phyloP scores from a whole-genome alignment of 2,888 invertebrate species.

The Napeogenes inachia region DNA sequence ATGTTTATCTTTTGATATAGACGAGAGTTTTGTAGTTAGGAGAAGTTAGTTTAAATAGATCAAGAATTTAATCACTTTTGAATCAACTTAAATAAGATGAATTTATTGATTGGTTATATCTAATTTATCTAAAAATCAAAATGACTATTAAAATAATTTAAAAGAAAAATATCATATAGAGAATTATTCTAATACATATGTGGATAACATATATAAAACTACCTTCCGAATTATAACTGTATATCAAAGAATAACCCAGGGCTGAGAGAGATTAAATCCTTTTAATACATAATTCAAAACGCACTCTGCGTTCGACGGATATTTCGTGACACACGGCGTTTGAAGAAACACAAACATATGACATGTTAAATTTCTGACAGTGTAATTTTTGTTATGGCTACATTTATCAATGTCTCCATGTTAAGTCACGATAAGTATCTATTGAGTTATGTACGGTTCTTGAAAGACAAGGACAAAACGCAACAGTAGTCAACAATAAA shows the following conservation, averaged over 20 bases:
- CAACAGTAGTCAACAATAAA: neutral
- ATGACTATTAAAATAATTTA: too few species aligned
- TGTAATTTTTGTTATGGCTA: neutral
- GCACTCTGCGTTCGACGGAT: slow-evolving; percentile 38
- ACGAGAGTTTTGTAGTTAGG: neutral
- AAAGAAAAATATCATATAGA: too few species aligned
- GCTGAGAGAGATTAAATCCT: slow-evolving; percentile 45
- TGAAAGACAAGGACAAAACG: neutral
- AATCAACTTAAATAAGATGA: too few species aligned
- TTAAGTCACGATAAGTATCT: neutral
- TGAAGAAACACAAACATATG: slow-evolving; percentile 16
- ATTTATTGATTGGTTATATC: too few species aligned
- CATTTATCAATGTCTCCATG: neutral
- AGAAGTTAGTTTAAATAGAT: neutral
- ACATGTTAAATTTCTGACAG: slow-evolving; percentile 1
- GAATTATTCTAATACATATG: too few species aligned
- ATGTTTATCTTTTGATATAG: neutral
- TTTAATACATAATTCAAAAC: slow-evolving; percentile 57
- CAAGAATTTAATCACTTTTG: too few species aligned
- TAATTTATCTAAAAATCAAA: too few species aligned
- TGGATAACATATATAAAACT: neutral
- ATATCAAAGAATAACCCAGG: slow-evolving; percentile 17
- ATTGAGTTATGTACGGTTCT: slow-evolving; percentile 4
- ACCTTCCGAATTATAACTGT: neutral
- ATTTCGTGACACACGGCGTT: slow-evolving; percentile 33